Percentiles rank a stretch among this genome's conserved stretches.
phyloP scores from a whole-genome alignment of 1,140 invertebrate genomes.

The Brachionus koreanus region DNA sequence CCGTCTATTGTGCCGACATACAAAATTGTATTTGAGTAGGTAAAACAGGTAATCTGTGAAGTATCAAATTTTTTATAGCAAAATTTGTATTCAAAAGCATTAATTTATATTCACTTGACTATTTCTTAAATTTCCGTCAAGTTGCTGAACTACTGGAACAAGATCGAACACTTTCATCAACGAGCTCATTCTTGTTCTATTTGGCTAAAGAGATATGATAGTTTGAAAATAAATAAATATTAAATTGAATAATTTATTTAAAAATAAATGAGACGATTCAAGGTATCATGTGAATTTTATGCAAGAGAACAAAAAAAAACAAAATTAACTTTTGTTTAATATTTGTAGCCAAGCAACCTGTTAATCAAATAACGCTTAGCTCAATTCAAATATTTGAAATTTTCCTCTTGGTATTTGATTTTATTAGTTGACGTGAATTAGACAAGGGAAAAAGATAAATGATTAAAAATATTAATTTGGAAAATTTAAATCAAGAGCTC shows the following conservation, averaged over 20 bases:
- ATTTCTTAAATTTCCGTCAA: constrained; percentile 1
- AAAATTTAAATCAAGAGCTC: constrained; percentile 17
- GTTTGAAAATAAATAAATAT: neutral
- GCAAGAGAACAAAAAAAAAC: neutral
- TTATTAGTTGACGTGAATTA: neutral
- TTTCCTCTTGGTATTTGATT: neutral
- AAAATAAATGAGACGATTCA: neutral
- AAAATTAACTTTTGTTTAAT: constrained; percentile 2
- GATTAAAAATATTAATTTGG: neutral
- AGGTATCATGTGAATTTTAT: neutral
- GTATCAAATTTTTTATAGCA: neutral
- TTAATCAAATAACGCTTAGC: neutral
- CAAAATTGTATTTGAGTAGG: constrained; percentile 27
- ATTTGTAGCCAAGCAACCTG: constrained; percentile 7
- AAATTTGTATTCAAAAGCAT: neutral
- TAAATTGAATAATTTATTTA: neutral
- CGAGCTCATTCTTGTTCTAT: neutral
- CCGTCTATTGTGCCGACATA: constrained; percentile 8
- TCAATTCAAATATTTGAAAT: neutral
- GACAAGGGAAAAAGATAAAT: neutral
- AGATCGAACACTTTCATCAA: constrained; percentile 31
- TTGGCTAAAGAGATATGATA: no score
- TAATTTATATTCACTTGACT: neutral
- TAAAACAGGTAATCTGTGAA: neutral
- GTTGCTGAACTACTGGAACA: neutral